phyloP scores from a whole-genome alignment of 1,140 invertebrate genomes.

The Papilio helenus region DNA sequence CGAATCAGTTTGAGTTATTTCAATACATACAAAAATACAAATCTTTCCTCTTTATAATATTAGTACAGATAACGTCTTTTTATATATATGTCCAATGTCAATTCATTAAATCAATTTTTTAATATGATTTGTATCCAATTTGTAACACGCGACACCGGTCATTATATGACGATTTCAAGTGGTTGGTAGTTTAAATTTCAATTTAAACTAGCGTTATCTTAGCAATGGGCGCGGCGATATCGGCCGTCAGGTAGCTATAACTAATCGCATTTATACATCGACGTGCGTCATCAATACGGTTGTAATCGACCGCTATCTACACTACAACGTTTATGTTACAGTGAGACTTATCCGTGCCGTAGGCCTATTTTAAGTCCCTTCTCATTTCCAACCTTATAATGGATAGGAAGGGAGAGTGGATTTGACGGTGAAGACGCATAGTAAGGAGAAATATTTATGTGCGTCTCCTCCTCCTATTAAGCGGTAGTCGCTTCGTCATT shows the following conservation, averaged over 20 bases:
- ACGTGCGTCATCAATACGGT: constrained; percentile 20
- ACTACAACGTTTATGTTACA: not conserved
- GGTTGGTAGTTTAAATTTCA: constrained; percentile 15
- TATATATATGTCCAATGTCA: no score
- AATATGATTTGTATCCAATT: not conserved
- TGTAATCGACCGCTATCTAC: not conserved
- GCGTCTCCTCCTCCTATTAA: no score
- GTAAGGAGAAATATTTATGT: no score
- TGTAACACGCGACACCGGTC: not conserved
- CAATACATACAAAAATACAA: no score
- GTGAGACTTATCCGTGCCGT: not conserved
- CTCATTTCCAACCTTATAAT: no score
- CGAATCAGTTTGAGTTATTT: no score
- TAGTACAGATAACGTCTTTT: no score
- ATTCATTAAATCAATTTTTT: no score
- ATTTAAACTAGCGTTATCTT: not conserved
- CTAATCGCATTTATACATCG: constrained; percentile 12
- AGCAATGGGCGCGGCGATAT: constrained; percentile 25
- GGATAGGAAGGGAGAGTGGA: no score
- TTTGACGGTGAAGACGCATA: no score
- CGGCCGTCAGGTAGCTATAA: constrained; percentile 3
- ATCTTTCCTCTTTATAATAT: no score
- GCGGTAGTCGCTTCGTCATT: no score
- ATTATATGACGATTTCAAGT: not conserved
- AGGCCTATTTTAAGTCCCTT: not conserved